phyloP scores from a whole-genome alignment of 2,797 vertebrate species.

The Platyrinchus mystaceus region DNA sequence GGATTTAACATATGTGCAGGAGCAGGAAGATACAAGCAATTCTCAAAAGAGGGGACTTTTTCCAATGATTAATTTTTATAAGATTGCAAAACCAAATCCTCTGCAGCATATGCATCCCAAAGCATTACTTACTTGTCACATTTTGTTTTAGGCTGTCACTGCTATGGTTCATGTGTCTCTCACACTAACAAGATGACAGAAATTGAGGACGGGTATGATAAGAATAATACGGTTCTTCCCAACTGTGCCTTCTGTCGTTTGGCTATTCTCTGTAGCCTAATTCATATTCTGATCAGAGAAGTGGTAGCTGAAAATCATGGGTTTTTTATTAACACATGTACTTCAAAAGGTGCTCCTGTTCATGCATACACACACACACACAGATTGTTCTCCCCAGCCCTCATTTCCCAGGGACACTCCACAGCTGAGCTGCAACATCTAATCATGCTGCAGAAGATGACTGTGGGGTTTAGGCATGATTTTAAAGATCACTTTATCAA shows the following conservation, averaged over 20 bases:
- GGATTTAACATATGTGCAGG: background rate
- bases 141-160: constrained; percentile 22
- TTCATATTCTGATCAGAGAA: constrained; percentile 75
- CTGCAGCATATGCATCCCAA: background rate
- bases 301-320: constrained; percentile 41
- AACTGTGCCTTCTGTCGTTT: constrained; percentile 57
- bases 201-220: constrained; percentile 17
- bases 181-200: constrained; percentile 43
- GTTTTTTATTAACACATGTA: constrained; percentile 53
- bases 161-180: background rate
- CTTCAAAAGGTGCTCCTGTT: constrained; percentile 24
- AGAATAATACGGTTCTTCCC: constrained; percentile 46
- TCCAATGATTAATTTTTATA: background rate
- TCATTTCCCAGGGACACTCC: constrained; percentile 35
- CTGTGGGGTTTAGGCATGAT: constrained; percentile 21
- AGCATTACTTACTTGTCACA: constrained; percentile 16
- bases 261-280: constrained; percentile 67
- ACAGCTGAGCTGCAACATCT: constrained; percentile 15
- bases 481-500: constrained; percentile 12
- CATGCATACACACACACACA: background rate
- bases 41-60: background rate
- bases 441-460: background rate
- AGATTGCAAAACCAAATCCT: background rate
- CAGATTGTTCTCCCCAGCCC: background rate
- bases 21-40: background rate